These are phyloP conservation scores for Nyleta sp. DNA, from an alignment of 2,888 invertebrate species.

Conservation along the genomic window DNA sequence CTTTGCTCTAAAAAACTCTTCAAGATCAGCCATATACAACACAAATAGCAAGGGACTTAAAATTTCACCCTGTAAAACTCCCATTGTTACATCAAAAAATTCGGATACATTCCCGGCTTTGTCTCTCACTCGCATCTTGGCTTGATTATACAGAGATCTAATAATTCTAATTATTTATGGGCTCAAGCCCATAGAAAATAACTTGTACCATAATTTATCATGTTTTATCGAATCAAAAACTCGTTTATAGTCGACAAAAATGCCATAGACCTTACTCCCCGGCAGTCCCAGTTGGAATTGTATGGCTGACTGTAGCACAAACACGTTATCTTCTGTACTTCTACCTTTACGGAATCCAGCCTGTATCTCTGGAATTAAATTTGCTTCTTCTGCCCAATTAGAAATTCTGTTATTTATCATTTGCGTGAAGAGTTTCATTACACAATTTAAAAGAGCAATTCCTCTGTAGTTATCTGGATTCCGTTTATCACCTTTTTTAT, in stretches of 20 bases:
- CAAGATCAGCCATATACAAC: neutral
- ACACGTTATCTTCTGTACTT: neutral
- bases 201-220: neutral
- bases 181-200: neutral
- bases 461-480: slow-evolving; percentile 4
- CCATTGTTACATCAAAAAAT: neutral
- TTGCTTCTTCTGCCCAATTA: neutral
- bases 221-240: slow-evolving; percentile 1
- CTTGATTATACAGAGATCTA: neutral
- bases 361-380: neutral
- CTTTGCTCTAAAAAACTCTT: neutral
- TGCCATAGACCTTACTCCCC: neutral
- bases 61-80: slow-evolving; percentile 3
- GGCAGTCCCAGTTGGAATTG: neutral
- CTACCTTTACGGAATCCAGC: neutral
- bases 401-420: neutral
- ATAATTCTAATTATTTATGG: slow-evolving; percentile 1
- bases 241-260: neutral
- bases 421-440: slow-evolving; percentile 4
- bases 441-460: slow-evolving; percentile 13
- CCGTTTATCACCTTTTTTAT: slow-evolving; percentile 1
- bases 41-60: neutral
- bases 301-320: neutral
- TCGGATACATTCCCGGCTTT: neutral
- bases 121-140: neutral